Evolutionary conservation across 2,113 vertebrate species (phyloP).

Genomic region (Platichthys stellatus): DNA sequence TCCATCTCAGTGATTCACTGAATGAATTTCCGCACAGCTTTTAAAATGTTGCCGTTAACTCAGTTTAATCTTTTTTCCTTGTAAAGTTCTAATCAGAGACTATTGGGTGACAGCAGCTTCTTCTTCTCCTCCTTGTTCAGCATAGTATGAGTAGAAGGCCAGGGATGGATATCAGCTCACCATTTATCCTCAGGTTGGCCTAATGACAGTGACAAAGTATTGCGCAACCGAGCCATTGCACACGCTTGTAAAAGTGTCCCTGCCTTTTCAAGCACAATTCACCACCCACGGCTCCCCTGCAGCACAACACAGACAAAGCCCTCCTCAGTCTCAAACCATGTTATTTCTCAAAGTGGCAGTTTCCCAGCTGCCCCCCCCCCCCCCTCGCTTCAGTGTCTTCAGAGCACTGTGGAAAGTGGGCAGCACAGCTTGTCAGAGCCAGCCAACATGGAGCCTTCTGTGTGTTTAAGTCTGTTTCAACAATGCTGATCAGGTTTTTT

Average conservation of each 20-base stretch:
- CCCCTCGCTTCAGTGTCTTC: background rate
- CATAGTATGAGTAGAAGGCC: constrained; percentile 14
- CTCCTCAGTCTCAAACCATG: background rate
- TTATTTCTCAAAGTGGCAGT: background rate
- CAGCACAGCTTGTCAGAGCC: constrained; percentile 16
- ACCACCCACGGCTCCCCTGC: background rate
- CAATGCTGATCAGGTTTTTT: constrained; percentile 44
- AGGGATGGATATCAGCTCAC: background rate
- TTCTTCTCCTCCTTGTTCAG: background rate
- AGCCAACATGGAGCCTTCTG: constrained; percentile 19
- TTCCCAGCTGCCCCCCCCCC: no score
- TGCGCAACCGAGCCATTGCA: constrained; percentile 22
- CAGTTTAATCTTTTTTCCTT: background rate
- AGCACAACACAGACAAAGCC: background rate
- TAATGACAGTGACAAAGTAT: constrained; percentile 20
- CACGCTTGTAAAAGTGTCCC: constrained; percentile 40
- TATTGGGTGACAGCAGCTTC: background rate
- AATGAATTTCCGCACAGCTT: constrained; percentile 8
- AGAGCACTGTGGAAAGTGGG: constrained; percentile 21
- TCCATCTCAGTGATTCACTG: constrained; percentile 59
- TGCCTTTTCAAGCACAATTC: constrained; percentile 23
- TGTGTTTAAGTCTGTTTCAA: constrained; percentile 29
- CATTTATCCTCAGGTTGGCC: constrained; percentile 12
- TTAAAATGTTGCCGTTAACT: background rate
- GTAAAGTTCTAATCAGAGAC: background rate